phyloP scores from a whole-genome alignment of 2,888 invertebrate genomes.

The Lamproptera curius region DNA sequence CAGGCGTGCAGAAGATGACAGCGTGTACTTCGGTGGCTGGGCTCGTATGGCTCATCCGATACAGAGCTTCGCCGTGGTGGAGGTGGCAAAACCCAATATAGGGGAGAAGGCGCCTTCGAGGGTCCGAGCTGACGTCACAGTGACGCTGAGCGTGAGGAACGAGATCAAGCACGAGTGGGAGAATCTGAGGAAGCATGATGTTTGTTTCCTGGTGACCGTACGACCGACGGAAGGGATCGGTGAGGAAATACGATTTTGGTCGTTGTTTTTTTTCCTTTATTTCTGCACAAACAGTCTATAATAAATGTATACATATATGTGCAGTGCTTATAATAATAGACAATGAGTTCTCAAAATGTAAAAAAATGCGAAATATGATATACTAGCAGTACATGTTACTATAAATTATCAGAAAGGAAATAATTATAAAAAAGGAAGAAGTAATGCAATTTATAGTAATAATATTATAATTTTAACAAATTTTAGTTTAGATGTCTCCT shows the following conservation, averaged over 20 bases:
- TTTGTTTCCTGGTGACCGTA: constrained; percentile 96
- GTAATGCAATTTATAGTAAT: too few species aligned
- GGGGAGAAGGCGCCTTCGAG: constrained; percentile 97
- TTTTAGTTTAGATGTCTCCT: too few species aligned
- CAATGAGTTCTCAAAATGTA: too few species aligned
- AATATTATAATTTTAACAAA: too few species aligned
- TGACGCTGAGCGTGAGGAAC: constrained; percentile 92
- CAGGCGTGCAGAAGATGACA: constrained; percentile 91
- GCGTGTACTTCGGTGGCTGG: constrained; percentile 97
- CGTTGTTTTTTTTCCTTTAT: background rate
- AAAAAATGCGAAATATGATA: too few species aligned
- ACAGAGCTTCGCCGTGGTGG: constrained; percentile 94
- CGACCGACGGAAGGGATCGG: constrained; percentile 91
- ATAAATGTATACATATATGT: too few species aligned
- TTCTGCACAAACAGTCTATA: background rate
- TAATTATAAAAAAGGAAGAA: too few species aligned
- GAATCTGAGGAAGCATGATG: constrained; percentile 96
- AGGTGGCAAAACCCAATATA: constrained; percentile 94
- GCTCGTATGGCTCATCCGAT: constrained; percentile 99
- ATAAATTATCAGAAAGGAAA: too few species aligned
- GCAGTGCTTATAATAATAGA: too few species aligned
- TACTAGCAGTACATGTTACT: too few species aligned
- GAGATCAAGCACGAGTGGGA: constrained; percentile 99
- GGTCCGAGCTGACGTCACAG: constrained; percentile 96
- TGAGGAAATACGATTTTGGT: constrained; percentile 35